Conservation (phyloP, 92 coral and sea anemone genomes). For the Scolanthus callimorphus region DNA sequence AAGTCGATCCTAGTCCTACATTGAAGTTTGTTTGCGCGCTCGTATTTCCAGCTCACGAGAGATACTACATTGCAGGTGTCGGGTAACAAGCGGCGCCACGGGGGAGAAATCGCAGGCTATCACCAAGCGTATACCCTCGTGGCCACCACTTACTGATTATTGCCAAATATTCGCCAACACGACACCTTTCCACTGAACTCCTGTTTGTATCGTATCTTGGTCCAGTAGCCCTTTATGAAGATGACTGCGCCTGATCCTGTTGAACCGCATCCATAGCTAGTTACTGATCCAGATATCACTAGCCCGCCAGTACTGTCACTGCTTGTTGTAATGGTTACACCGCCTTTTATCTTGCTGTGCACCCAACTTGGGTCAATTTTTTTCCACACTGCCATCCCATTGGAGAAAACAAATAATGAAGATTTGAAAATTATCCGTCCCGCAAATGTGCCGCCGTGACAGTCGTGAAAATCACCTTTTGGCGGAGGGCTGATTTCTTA, state of each 20-base stretch:
- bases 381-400: no score
- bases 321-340: conserved; percentile 39
- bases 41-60: no score
- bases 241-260: conserved; percentile 28
- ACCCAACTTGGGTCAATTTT: conserved; percentile 26
- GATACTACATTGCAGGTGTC: no score
- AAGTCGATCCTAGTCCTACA: no score
- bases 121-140: no score
- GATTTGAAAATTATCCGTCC: no score
- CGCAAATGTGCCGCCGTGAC: no score
- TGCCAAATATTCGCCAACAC: conserved; percentile 61
- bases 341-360: conserved; percentile 14
- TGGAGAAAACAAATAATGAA: no score
- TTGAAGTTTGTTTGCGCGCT: no score
- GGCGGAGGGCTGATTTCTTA: no score
- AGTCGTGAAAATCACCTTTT: not conserved
- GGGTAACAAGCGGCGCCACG: no score
- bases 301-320: conserved; percentile 28
- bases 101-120: no score
- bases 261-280: conserved; percentile 22
- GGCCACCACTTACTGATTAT: conserved; percentile 22
- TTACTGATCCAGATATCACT: conserved; percentile 31
- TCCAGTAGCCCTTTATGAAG: conserved; percentile 57
- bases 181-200: conserved; percentile 32
- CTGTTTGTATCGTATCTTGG: conserved; percentile 46